Base-by-base conservation (phyloP, 1,140 invertebrate species). In the Pollicipes pollicipes region DNA sequence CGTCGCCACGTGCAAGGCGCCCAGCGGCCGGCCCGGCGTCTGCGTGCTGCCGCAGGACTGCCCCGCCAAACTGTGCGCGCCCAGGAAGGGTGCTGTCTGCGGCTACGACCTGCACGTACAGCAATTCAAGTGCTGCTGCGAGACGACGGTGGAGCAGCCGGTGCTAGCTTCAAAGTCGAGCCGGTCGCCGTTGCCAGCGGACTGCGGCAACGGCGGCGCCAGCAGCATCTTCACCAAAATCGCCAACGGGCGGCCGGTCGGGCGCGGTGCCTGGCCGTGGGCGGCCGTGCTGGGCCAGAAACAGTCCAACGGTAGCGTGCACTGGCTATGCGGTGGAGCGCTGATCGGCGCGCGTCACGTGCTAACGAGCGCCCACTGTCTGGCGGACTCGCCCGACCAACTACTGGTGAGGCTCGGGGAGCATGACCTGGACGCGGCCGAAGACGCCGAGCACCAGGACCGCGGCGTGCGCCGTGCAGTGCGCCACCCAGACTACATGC, bases 361-460 rank as follows among this genome's bases (percentile, higher is more conserved):
- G 8, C 71, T 80, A 29, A 95, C 92, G 0, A 92, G 92, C 0
- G 93, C 92, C 21, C 93, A 95, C 84, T 95, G 93, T 32, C 27
- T 72, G 3, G 31, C 64, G 4, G 2, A 4, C 64, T 16, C 17
- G 13, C 10, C 16, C 6, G 6, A 3, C 32, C 30, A 30, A 32
- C 31, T 63, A 30, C 8, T 27, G 17, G 29, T 70, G 35, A 10
- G 63, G 24, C 69, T 66, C 31, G 31, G 31, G 2, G 29, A 66
- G 69, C 32, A 37, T 30, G 45, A 58, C 45, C 45, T 70, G 24
- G 26, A 26, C 8, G 35, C 45, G 35, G 69, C 28, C 0, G 27
- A 16, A 26, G 26, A 6, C 32, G 8, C 24, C 26, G 30, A 13
- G 6, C 30, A 31, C 28, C 63, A 66, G 29, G 45, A 32, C 10